Conservation (phyloP, 2,888 invertebrate genomes). For the Epinotia nisella region DNA sequence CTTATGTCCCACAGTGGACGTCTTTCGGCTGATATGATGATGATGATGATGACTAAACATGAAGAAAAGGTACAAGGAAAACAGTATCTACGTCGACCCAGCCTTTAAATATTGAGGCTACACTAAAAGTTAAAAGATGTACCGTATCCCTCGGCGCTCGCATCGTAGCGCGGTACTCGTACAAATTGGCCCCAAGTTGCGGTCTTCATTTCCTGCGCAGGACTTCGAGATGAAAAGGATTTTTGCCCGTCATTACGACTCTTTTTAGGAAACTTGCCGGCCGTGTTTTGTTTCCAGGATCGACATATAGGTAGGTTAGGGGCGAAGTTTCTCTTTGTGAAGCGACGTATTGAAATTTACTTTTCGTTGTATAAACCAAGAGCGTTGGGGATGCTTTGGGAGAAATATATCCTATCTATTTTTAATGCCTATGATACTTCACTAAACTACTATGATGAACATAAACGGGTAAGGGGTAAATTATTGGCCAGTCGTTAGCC, state of each 20-base stretch:
- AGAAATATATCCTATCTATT: background rate
- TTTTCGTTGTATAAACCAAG: background rate
- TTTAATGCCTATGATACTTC: too few species aligned
- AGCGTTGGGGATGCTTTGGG: background rate
- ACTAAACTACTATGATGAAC: too few species aligned
- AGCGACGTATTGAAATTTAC: background rate
- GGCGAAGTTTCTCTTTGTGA: constrained; percentile 22
- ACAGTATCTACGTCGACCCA: too few species aligned
- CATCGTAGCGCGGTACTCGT: constrained; percentile 20
- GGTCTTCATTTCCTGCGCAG: constrained; percentile 69
- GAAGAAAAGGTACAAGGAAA: background rate
- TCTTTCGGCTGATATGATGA: too few species aligned
- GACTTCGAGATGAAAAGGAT: constrained; percentile 46
- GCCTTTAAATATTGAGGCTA: background rate
- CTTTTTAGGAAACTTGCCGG: constrained; percentile 43
- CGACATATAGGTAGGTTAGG: constrained; percentile 21
- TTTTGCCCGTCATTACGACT: constrained; percentile 45
- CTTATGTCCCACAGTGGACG: too few species aligned
- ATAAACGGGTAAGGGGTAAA: too few species aligned
- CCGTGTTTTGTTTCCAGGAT: constrained; percentile 43
- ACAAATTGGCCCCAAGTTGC: constrained; percentile 48
- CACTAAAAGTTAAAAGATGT: background rate
- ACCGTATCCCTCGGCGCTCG: constrained; percentile 4
- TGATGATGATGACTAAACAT: too few species aligned
- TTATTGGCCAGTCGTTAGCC: too few species aligned